Evolutionary conservation across 1,140 invertebrate genomes (phyloP), one percentile per base, ranked within the genome.

Genomic region (Kradibia gibbosae): DNA sequence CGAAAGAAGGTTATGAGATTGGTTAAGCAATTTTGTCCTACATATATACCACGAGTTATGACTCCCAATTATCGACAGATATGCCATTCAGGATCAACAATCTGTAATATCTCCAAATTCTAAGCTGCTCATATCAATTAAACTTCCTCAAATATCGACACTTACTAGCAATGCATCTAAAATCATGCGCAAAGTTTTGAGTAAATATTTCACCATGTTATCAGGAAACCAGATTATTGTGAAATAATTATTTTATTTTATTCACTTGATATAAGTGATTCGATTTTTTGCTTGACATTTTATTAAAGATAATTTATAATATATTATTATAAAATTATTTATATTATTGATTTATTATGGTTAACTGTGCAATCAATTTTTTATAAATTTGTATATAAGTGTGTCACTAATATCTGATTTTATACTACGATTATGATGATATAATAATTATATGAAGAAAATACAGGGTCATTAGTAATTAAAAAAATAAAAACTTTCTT

Each of bases 11-110:
- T n/a, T 25, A 25, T 15, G 13, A 11, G 42, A 57, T 28, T 34
- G 53, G 57, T 31, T 48, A 34, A 31, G 45, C 20, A 62, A 65
- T 70, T 77, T 77, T 77, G 22, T 31, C 39, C 50, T 53, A 28
- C 28, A 42, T 70, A n/a, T 70, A 50, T 7, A 39, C 34, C 60
- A 62, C 8, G 20, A 13, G 11, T 31, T 76, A 50, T 31, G 60
- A 55, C 50, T 82, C 28, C 75, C 81, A 82, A 82, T 82, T 82
- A 82, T 82, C 55, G 81, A 50, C 62, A 77, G 65, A 77, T 65
- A 77, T 57, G 53, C 75, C 55, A 78, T 82, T 82, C 75, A 22
- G n/a, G 67, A 73, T 78, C 81, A 82, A 82, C 81, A 78, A 55
- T n/a, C 74, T 75, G 81, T 82, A 67, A 78, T 78, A 82, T 78